Evolutionary conservation across 2,797 vertebrate species (phyloP).

Genomic region (Harpagifer antarcticus): DNA sequence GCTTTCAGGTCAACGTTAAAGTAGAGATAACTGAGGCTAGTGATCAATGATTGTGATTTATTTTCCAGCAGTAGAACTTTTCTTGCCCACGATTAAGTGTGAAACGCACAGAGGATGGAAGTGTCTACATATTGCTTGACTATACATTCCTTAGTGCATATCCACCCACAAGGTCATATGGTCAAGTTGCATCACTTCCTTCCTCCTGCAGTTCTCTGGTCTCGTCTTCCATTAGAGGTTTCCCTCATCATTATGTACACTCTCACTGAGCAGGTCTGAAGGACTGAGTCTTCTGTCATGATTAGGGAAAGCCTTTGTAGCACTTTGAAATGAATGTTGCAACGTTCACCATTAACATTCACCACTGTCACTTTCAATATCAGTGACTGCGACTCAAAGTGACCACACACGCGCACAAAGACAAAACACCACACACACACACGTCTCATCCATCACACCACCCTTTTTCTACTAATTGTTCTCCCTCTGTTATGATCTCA

Average conservation of each 20-base stretch:
- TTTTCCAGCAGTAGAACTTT: constrained; percentile 1
- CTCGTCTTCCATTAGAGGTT: constrained; percentile 28
- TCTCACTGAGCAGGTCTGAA: constrained; percentile 21
- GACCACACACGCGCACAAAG: constrained; percentile 11
- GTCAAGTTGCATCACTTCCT: constrained; percentile 39
- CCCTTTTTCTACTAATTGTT: constrained; percentile 10
- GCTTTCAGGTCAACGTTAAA: background rate
- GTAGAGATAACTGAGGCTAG: background rate
- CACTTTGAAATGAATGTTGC: constrained; percentile 4
- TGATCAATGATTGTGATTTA: constrained; percentile 1
- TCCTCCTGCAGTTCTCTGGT: constrained; percentile 28
- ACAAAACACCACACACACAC: constrained; percentile 1
- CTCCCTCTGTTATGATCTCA: constrained; percentile 29
- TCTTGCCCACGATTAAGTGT: background rate
- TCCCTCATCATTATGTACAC: constrained; percentile 16
- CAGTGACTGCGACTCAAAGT: constrained; percentile 2
- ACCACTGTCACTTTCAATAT: constrained; percentile 16
- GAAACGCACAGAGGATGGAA: background rate
- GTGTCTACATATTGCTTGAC: background rate
- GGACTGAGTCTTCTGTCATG: background rate
- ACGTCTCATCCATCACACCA: constrained; percentile 19
- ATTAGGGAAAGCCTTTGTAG: background rate
- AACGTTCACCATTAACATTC: constrained; percentile 18
- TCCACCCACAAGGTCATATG: constrained; percentile 31
- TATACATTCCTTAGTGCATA: constrained; percentile 4